Percentiles rank a stretch among this genome's conserved stretches.
Conservation (phyloP, 1,140 invertebrate genomes). For the Drosophila fuyamai region DNA sequence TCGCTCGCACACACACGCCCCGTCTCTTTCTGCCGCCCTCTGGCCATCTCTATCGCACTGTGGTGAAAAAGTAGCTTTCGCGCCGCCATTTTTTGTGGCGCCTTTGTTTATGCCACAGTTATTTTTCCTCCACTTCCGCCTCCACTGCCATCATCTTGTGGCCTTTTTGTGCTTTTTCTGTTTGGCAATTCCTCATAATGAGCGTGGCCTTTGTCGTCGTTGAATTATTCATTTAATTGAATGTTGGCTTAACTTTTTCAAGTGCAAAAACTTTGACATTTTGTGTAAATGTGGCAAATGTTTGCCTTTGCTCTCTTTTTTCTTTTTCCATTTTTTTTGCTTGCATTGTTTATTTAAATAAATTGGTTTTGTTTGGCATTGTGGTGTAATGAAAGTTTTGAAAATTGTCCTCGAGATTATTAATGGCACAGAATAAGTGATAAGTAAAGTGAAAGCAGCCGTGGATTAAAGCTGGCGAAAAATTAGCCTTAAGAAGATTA, state of each 20-base stretch:
- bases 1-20: constrained; percentile 21
- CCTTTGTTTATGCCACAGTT: constrained; percentile 79
- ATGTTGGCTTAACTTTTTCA: constrained; percentile 74
- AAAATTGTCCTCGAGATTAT: constrained; percentile 16
- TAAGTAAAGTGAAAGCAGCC: neutral
- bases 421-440: constrained; percentile 21
- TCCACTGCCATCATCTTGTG: constrained; percentile 28
- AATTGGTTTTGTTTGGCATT: constrained; percentile 32
- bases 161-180: constrained; percentile 67
- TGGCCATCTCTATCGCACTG: constrained; percentile 4
- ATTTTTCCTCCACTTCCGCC: constrained; percentile 35
- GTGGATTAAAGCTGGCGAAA: neutral
- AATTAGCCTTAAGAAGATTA: neutral
- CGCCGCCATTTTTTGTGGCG: constrained; percentile 84
- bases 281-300: constrained; percentile 80
- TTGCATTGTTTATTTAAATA: constrained; percentile 43
- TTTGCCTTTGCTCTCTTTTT: constrained; percentile 33
- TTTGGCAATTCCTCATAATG: constrained; percentile 76
- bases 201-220: constrained; percentile 54
- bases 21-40: constrained; percentile 20
- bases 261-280: constrained; percentile 82
- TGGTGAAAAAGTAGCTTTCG: constrained; percentile 77
- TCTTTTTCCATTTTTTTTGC: constrained; percentile 12
- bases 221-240: constrained; percentile 75
- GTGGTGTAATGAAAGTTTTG: constrained; percentile 27